A percentile compares a stretch with the other conserved stretches of the same genome.
Conservation (phyloP, 2,113 vertebrate species). For the Mus pahari region DNA sequence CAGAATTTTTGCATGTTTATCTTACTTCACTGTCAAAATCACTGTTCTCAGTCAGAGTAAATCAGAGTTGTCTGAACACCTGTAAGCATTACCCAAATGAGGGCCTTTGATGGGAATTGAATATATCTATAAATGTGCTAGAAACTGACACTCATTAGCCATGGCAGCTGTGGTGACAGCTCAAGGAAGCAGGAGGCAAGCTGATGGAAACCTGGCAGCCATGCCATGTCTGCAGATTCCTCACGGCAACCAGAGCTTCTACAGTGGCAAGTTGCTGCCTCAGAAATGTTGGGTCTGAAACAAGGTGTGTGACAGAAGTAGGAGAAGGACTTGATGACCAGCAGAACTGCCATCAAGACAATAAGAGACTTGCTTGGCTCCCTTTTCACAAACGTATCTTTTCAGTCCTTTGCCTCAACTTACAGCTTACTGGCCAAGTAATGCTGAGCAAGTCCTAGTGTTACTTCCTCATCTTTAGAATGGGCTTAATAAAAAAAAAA, state of each 20-base stretch:
- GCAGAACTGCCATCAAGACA: neutral
- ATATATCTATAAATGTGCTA: neutral
- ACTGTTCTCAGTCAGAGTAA: slow-evolving; percentile 50
- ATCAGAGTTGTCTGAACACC: slow-evolving; percentile 16
- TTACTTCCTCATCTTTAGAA: neutral
- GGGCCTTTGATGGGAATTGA: slow-evolving; percentile 12
- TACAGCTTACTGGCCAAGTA: neutral
- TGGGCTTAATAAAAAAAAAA: neutral
- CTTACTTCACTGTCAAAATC: slow-evolving; percentile 59
- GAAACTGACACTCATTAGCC: neutral
- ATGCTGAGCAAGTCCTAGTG: neutral
- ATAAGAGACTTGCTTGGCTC: neutral
- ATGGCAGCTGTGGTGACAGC: neutral
- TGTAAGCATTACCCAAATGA: slow-evolving; percentile 25
- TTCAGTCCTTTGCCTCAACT: neutral
- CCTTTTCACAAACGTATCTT: neutral
- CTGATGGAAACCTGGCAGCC: neutral
- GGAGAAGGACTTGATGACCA: neutral
- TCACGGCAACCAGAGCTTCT: neutral
- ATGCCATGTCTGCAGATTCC: neutral
- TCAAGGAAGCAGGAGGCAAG: neutral
- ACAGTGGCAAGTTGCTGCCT: neutral
- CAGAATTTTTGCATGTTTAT: slow-evolving; percentile 55
- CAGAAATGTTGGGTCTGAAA: neutral
- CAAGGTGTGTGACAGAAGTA: neutral